A percentile compares a stretch with the other conserved stretches of the same genome.
These are phyloP conservation scores for Ferdinandea cuprea DNA, from an alignment of 2,888 invertebrate genomes.

Conservation along the genomic window DNA sequence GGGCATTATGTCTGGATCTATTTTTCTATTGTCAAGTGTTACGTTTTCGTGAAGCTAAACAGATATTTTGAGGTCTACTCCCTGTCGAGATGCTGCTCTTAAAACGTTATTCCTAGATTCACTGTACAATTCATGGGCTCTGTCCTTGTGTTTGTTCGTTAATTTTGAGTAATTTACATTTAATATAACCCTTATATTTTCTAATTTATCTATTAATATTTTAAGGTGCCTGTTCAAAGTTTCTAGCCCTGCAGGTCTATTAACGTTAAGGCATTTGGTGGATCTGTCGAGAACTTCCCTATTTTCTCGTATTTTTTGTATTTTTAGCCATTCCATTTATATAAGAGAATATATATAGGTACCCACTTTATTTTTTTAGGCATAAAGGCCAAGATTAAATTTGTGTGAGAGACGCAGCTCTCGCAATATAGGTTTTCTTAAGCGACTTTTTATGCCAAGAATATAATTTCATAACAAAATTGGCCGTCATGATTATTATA, in stretches of 20 bases:
- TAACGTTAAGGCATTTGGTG: too few relatives aligned
- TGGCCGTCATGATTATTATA: too few relatives aligned
- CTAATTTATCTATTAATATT: background rate
- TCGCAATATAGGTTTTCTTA: background rate
- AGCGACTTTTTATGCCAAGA: too few relatives aligned
- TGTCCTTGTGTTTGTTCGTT: too few relatives aligned
- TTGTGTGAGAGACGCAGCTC: background rate
- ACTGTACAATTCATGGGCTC: background rate
- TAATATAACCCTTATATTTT: constrained; percentile 4
- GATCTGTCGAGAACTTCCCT: constrained; percentile 3
- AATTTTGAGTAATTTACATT: constrained; percentile 8
- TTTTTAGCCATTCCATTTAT: too few relatives aligned
- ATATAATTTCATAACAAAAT: too few relatives aligned
- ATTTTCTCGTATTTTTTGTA: background rate
- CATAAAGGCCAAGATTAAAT: too few relatives aligned
- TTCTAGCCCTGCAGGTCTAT: too few relatives aligned
- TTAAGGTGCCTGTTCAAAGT: background rate
- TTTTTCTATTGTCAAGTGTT: too few relatives aligned
- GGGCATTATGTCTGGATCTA: too few relatives aligned
- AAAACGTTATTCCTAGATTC: background rate
- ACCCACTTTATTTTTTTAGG: too few relatives aligned
- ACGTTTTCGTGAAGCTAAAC: constrained; percentile 3
- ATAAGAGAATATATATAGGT: too few relatives aligned
- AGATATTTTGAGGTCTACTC: constrained; percentile 5
- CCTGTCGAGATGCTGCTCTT: constrained; percentile 2